phyloP scores from a whole-genome alignment of 2,113 vertebrate genomes.

The Cinclus mexicanus region DNA sequence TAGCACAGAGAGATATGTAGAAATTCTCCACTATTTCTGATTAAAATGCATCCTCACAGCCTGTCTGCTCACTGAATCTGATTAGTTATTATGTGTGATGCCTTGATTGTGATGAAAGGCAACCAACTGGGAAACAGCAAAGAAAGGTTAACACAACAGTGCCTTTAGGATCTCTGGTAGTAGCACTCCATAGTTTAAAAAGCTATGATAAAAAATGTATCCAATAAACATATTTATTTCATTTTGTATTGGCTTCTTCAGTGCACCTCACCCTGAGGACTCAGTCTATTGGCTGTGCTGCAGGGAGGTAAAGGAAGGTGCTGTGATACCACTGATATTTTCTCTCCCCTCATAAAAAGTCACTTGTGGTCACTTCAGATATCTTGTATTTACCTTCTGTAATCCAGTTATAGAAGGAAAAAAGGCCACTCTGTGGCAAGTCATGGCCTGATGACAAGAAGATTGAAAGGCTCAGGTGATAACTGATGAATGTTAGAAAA shows the following conservation, averaged over 20 bases:
- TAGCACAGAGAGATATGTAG: background rate
- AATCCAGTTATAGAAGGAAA: background rate
- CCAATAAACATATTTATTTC: background rate
- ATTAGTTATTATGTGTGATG: conserved; percentile 25
- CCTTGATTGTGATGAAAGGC: conserved; percentile 14
- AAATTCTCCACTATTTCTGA: conserved; percentile 1
- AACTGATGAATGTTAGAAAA: background rate
- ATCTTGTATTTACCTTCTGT: background rate
- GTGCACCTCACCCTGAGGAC: background rate
- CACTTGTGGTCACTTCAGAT: background rate
- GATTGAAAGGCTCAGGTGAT: background rate
- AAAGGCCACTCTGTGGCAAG: background rate
- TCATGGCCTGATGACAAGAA: background rate
- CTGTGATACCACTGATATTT: background rate
- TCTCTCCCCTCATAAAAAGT: background rate
- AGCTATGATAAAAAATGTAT: background rate
- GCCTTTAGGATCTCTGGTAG: background rate
- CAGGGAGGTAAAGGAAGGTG: background rate
- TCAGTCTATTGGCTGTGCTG: background rate
- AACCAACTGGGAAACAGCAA: conserved; percentile 12
- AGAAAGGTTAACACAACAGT: conserved; percentile 9
- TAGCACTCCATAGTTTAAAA: background rate
- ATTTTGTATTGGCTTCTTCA: background rate
- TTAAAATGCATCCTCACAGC: conserved; percentile 42
- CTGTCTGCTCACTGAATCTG: conserved; percentile 12